Percentiles rank a stretch among this genome's conserved stretches.
Conservation (phyloP, 2,888 invertebrate genomes). For the Idaea aversata region DNA sequence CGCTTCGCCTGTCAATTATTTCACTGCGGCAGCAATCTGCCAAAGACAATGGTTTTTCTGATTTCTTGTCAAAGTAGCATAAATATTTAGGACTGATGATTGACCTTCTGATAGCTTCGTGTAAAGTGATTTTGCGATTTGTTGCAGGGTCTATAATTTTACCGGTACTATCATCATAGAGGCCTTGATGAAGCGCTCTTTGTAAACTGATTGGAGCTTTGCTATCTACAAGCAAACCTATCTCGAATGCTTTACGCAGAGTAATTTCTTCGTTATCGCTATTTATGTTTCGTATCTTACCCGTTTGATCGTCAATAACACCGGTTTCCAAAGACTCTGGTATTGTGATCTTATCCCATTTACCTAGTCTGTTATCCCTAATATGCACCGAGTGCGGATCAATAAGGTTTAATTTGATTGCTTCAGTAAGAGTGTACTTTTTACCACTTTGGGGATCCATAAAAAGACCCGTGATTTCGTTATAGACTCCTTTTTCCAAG, state of each 20-base stretch:
- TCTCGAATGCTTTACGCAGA: conserved; percentile 88
- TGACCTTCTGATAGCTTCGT: conserved; percentile 90
- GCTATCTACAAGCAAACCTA: conserved; percentile 89
- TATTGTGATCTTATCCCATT: conserved; percentile 88
- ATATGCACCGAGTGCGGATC: conserved; percentile 92
- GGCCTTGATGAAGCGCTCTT: conserved; percentile 91
- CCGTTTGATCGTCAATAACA: conserved; percentile 86
- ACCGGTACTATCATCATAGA: conserved; percentile 89
- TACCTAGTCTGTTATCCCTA: conserved; percentile 87
- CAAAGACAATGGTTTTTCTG: conserved; percentile 85
- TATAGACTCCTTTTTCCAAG: conserved; percentile 89
- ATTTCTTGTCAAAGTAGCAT: conserved; percentile 89
- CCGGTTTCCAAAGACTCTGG: conserved; percentile 88
- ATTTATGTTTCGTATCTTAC: conserved; percentile 85
- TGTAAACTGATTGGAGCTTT: conserved; percentile 91
- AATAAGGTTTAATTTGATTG: conserved; percentile 89
- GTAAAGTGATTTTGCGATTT: conserved; percentile 88
- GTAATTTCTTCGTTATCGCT: conserved; percentile 84
- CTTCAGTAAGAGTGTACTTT: conserved; percentile 89
- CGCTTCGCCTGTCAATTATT: conserved; percentile 89
- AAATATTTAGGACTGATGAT: conserved; percentile 89
- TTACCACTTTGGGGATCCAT: conserved; percentile 90
- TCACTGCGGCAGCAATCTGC: conserved; percentile 90
- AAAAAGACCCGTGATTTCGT: conserved; percentile 88
- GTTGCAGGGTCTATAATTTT: conserved; percentile 91